Evolutionary conservation across 2,888 invertebrate species (phyloP).

Genomic region (Julus scanicus): DNA sequence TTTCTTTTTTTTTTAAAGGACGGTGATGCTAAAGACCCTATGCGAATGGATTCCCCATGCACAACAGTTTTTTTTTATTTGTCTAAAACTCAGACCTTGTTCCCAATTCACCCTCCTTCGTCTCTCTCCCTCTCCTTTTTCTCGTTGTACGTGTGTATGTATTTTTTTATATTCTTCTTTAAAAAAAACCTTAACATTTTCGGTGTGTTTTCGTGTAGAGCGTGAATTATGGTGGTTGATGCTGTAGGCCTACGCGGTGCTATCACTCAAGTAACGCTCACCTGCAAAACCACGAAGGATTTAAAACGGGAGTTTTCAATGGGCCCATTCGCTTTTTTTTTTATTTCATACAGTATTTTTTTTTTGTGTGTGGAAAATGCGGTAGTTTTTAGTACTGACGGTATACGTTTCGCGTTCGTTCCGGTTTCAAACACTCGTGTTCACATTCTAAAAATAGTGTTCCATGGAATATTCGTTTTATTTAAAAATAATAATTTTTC

Average conservation of each 20-base stretch:
- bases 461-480: not conserved
- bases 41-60: not conserved
- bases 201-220: not conserved
- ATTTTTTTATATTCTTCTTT: not conserved
- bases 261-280: not conserved
- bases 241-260: constrained; percentile 9
- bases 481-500: not conserved
- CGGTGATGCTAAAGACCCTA: not conserved
- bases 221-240: constrained; percentile 24
- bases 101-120: not conserved
- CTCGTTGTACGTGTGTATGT: not conserved
- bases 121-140: not conserved
- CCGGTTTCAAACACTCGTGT: not conserved
- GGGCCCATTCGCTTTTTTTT: not conserved
- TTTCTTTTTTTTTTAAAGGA: not conserved
- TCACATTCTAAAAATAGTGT: not conserved
- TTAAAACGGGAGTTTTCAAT: not conserved
- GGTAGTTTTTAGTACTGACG: not conserved
- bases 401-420: not conserved
- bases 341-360: not conserved
- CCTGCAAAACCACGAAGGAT: not conserved
- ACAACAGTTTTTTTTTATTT: not conserved
- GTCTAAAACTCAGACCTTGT: constrained; percentile 38
- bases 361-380: not conserved
- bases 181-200: not conserved